A percentile compares a stretch with the other conserved stretches of the same genome.
Conservation (phyloP, 2,113 vertebrate species). For the Oncorhynchus nerka region DNA sequence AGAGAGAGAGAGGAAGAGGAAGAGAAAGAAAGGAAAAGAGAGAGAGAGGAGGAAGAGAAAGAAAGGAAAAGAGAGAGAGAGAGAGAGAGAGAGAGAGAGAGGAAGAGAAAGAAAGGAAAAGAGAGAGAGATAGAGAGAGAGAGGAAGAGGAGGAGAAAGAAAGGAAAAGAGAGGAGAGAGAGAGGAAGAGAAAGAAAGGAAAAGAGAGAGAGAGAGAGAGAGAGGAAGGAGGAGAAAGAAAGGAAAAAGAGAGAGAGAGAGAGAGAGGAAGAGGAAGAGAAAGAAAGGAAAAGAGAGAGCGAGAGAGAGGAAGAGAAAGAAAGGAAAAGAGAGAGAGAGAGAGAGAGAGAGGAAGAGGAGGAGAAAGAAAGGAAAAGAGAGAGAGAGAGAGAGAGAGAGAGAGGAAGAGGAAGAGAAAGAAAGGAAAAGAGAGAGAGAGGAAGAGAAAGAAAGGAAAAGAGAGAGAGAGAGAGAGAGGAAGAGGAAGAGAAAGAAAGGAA, state of each 20-base stretch:
- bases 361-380: conserved; percentile 24
- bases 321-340: conserved; percentile 37
- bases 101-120: conserved; percentile 7
- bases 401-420: conserved; percentile 63
- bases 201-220: neutral
- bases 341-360: conserved; percentile 70
- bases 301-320: no score
- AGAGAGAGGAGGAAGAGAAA: conserved; percentile 70
- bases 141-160: conserved; percentile 52
- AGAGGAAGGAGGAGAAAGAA: accelerated
- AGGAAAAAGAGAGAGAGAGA: no score
- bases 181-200: conserved; percentile 69
- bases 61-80: conserved; percentile 9
- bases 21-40: conserved; percentile 10
- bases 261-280: neutral
- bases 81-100: no score
- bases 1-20: conserved; percentile 32
- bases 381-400: conserved; percentile 60
- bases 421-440: conserved; percentile 67
- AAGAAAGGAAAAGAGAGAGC: conserved; percentile 31
- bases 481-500: conserved; percentile 56
- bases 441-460: neutral
- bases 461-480: conserved; percentile 73
- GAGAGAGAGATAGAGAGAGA: conserved; percentile 31
- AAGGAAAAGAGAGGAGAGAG: conserved; percentile 63